These are phyloP conservation scores for Podarcis raffonei DNA, from an alignment of 2,113 vertebrate genomes.

Conservation along the genomic window DNA sequence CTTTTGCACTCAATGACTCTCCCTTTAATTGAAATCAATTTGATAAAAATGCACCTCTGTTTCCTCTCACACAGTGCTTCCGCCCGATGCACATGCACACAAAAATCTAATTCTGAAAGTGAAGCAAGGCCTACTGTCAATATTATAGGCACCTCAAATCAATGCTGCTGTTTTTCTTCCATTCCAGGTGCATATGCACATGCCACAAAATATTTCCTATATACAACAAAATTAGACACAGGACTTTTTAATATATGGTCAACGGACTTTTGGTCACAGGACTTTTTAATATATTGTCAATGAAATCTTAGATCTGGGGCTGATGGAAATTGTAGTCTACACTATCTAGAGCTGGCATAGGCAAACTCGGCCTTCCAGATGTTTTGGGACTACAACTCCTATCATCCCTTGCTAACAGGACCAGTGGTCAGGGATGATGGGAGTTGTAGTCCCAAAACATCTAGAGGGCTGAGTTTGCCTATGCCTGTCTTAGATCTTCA, in stretches of 20 bases:
- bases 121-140: background rate
- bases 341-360: too few relatives aligned
- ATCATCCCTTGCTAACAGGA: too few relatives aligned
- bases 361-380: too few relatives aligned
- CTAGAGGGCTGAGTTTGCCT: too few relatives aligned
- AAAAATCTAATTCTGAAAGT: background rate
- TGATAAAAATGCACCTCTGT: conserved; percentile 5
- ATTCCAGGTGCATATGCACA: background rate
- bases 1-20: conserved; percentile 51
- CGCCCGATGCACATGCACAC: background rate
- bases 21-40: conserved; percentile 55
- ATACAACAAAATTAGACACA: background rate
- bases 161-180: background rate
- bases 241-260: background rate
- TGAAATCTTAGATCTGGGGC: background rate
- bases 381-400: too few relatives aligned
- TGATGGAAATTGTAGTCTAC: too few relatives aligned
- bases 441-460: too few relatives aligned
- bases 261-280: too few relatives aligned
- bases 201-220: background rate
- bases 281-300: background rate
- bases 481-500: too few relatives aligned
- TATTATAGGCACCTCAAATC: background rate
- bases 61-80: background rate
- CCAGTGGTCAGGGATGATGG: too few relatives aligned